Evolutionary conservation across 1,140 invertebrate species (phyloP), one percentile per base, ranked within the genome.

Genomic region (Diabrotica undecimpunctata): DNA sequence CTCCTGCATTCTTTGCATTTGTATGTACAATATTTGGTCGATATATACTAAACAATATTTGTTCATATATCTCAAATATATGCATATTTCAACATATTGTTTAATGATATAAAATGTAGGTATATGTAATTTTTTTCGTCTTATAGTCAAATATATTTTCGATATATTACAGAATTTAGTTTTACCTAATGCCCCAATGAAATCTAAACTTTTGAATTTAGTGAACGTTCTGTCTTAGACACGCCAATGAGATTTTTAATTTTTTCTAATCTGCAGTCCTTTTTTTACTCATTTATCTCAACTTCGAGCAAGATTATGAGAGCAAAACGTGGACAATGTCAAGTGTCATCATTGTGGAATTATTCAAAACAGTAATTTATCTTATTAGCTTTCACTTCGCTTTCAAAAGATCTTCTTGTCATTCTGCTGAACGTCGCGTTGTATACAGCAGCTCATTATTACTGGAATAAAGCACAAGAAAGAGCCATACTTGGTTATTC

Each of bases 331-430:
- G 64, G 68, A 66, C 63, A 66, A 69, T 63, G 65, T 38, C 63
- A 61, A 69, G 68, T 66, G 65, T 69, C 68, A 64, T 64, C 65
- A 66, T 64, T 64, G 13, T 54, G 66, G 65, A 69, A 69, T 46
- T 64, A 62, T 61, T 39, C 59, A 56, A 56, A 56, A 62, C 56
- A 58, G 65, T 69, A 69, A 69, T 69, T 69, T 66, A 69, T 69
- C 68, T 69, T 69, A 69, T 69, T 64, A 69, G 65, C 68, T 69
- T 66, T 66, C 65, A 69, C 62, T 61, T 57, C 65, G 41, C 41
- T 10, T 66, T 50, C 56, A 55, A 62, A 39, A 50, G 57, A 56
- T 59, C 61, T 67, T 56, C 62, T 57, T 58, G 59, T 61, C 59
- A 62, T 62, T 68, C 63, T 65, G n/a, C n/a, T 46, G 2, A 46